These are phyloP conservation scores for Aporrectodea caliginosa DNA, from an alignment of 1,140 invertebrate species.

Conservation along the genomic window DNA sequence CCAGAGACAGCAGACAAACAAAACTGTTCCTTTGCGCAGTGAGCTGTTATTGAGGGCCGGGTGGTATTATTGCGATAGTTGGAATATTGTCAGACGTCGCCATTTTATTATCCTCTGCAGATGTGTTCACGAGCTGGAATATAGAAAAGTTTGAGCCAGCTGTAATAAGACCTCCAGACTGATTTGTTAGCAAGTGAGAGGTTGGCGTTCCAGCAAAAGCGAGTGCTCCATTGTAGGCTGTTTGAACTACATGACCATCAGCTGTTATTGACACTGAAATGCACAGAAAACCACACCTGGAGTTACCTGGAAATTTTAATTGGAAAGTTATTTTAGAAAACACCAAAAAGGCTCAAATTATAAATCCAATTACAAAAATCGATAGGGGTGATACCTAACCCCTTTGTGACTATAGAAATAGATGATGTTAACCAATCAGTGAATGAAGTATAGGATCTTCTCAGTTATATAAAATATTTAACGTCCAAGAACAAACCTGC, in stretches of 20 bases:
- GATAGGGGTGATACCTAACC: too few species aligned
- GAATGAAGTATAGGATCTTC: too few species aligned
- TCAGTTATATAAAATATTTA: too few species aligned
- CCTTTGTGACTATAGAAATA: too few species aligned
- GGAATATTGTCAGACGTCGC: background rate
- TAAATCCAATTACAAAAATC: too few species aligned
- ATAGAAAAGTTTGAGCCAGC: background rate
- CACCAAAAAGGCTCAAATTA: too few species aligned
- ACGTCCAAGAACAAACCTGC: too few species aligned
- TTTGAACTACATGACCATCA: background rate
- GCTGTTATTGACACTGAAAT: background rate
- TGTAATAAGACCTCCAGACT: background rate
- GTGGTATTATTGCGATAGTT: background rate
- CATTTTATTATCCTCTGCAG: background rate
- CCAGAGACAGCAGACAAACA: too few species aligned
- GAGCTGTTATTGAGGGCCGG: background rate
- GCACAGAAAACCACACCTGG: background rate
- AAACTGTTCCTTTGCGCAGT: too few species aligned
- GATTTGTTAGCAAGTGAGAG: background rate
- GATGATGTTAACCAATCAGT: too few species aligned
- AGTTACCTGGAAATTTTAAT: too few species aligned
- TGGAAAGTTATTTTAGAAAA: too few species aligned
- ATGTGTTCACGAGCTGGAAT: background rate
- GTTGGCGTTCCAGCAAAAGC: background rate
- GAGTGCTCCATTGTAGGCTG: background rate